Percentiles rank a stretch among this genome's conserved stretches.
These are phyloP conservation scores for Drosophila sechellia DNA, from an alignment of 1,140 invertebrate genomes.

Conservation along the genomic window DNA sequence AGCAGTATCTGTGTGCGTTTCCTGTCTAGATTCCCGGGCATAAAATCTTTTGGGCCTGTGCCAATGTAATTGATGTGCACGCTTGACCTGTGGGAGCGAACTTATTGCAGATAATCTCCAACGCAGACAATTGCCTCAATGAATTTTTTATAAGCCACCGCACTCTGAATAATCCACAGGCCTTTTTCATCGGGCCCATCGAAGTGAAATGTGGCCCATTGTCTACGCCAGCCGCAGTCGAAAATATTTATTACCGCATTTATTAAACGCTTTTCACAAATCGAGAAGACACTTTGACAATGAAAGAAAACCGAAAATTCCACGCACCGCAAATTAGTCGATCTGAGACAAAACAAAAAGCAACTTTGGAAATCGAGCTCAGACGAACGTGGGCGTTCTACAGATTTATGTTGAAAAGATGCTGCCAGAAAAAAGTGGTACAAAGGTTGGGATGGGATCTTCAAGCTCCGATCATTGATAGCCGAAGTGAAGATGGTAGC, in stretches of 20 bases:
- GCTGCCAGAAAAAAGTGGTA: constrained; percentile 26
- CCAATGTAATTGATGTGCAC: constrained; percentile 84
- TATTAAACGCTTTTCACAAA: constrained; percentile 76
- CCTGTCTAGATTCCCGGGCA: constrained; percentile 56
- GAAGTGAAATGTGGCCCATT: constrained; percentile 72
- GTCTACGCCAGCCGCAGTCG: constrained; percentile 51
- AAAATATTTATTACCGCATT: constrained; percentile 75
- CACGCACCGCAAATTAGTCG: constrained; percentile 75
- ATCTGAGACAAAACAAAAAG: constrained; percentile 40
- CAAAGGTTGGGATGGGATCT: constrained; percentile 12
- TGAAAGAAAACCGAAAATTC: constrained; percentile 64
- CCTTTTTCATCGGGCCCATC: constrained; percentile 60
- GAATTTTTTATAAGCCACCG: constrained; percentile 80
- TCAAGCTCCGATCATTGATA: constrained; percentile 51
- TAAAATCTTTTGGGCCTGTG: constrained; percentile 71
- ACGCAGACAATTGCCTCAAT: constrained; percentile 83
- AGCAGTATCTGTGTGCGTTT: constrained; percentile 45
- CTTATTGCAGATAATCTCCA: constrained; percentile 84
- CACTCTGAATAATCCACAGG: constrained; percentile 43
- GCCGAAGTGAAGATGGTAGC: background rate
- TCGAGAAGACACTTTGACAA: constrained; percentile 46
- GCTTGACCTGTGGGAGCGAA: constrained; percentile 84
- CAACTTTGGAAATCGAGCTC: constrained; percentile 22
- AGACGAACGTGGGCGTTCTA: constrained; percentile 67
- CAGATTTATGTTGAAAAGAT: constrained; percentile 71